These are phyloP conservation scores for Enoplosus armatus DNA, from an alignment of 2,797 vertebrate genomes.

Conservation along the genomic window DNA sequence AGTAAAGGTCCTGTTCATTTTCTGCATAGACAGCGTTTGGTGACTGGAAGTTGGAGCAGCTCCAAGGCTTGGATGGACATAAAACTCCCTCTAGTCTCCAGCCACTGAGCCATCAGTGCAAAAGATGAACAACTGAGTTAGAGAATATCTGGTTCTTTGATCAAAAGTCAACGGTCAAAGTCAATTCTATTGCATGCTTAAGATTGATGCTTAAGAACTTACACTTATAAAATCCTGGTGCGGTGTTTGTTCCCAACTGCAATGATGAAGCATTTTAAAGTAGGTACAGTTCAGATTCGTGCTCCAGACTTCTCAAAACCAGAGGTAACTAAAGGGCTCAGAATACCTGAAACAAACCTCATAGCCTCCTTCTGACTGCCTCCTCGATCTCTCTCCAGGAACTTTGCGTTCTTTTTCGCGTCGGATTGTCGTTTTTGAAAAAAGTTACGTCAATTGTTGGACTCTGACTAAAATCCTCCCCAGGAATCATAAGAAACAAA, in stretches of 20 bases:
- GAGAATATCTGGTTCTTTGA: not conserved
- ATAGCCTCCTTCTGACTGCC: not conserved
- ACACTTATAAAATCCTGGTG: not conserved
- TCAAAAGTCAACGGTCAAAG: not conserved
- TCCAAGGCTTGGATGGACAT: not conserved
- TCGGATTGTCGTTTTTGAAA: not conserved
- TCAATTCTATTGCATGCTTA: not conserved
- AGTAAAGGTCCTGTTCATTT: no score
- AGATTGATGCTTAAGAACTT: no score
- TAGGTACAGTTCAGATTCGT: not conserved
- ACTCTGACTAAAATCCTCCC: not conserved
- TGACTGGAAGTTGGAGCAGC: not conserved
- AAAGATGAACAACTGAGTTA: no score
- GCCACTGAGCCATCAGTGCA: not conserved
- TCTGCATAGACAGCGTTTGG: not conserved
- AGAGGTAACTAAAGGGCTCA: not conserved
- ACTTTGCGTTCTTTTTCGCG: not conserved
- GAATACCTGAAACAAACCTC: not conserved
- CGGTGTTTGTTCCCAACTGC: no score
- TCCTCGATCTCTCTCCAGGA: not conserved
- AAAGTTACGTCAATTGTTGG: not conserved
- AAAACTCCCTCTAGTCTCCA: not conserved
- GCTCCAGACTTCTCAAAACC: not conserved
- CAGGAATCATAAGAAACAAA: constrained; percentile 7
- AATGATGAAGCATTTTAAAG: not conserved